phyloP scores from a whole-genome alignment of 2,797 vertebrate genomes.

The Novumbra hubbsi region DNA sequence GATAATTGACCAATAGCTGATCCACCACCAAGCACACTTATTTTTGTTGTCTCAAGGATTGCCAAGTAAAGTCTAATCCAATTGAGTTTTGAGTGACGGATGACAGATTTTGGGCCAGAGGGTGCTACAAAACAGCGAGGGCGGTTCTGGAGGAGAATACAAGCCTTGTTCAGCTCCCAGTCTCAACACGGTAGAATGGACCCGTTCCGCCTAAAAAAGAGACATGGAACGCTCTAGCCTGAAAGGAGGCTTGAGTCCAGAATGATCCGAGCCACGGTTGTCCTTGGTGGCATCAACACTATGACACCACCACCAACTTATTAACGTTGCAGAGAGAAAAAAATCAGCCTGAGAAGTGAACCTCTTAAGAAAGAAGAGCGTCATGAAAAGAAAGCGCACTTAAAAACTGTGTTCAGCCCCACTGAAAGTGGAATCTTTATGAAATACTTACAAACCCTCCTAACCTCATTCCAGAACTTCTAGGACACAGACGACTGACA shows the following conservation, averaged over 20 bases:
- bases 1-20: not conserved
- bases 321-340: not conserved
- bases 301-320: constrained; percentile 30
- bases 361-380: not conserved
- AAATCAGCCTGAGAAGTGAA: not conserved
- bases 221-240: constrained; percentile 51
- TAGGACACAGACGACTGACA: not conserved
- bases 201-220: constrained; percentile 54
- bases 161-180: constrained; percentile 44
- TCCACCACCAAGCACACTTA: not conserved
- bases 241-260: not conserved
- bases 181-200: constrained; percentile 43
- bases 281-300: constrained; percentile 9
- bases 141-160: constrained; percentile 43
- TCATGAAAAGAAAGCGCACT: too few species aligned
- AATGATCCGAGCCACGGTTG: constrained; percentile 20
- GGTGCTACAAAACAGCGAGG: not conserved
- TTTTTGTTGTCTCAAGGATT: not conserved
- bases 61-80: constrained; percentile 19
- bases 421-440: too few species aligned
- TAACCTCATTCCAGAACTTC: too few species aligned
- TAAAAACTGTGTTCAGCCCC: too few species aligned
- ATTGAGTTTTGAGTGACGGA: constrained; percentile 10
- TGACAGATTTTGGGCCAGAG: not conserved
- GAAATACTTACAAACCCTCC: too few species aligned